phyloP scores from a whole-genome alignment of 1,140 invertebrate genomes.

The Lethrus apterus region DNA sequence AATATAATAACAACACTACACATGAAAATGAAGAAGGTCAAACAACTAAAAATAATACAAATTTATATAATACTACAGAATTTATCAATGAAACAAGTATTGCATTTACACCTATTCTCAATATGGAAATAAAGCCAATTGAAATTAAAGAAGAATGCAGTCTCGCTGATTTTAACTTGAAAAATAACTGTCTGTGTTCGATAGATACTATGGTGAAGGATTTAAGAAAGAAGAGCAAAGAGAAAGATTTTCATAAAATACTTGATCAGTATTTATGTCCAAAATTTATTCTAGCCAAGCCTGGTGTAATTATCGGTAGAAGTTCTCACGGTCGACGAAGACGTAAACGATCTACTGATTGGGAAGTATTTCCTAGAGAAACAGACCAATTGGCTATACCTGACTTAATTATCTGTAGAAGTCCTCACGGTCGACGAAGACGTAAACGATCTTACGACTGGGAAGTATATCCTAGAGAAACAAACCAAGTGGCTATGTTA shows the following conservation, averaged over 20 bases:
- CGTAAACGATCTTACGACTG: not conserved
- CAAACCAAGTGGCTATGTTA: not conserved
- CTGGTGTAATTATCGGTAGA: slow-evolving; percentile 4
- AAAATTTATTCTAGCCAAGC: not conserved
- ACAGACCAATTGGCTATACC: not conserved
- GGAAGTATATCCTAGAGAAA: not conserved
- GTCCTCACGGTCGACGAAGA: no score
- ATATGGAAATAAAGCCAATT: not conserved
- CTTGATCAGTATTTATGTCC: slow-evolving; percentile 15
- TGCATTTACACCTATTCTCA: not conserved
- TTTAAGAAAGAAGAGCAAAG: slow-evolving; percentile 7
- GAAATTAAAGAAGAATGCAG: slow-evolving; percentile 10
- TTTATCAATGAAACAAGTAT: no score
- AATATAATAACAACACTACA: no score
- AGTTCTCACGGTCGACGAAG: not conserved
- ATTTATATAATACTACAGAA: slow-evolving; percentile 4
- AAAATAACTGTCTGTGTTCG: slow-evolving; percentile 16
- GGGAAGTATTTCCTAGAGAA: not conserved
- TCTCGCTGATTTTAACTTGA: slow-evolving; percentile 1
- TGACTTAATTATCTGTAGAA: not conserved
- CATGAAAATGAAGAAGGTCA: no score
- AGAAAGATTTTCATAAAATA: slow-evolving; percentile 8
- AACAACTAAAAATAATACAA: no score
- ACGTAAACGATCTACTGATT: not conserved
- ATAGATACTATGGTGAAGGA: slow-evolving; percentile 15